These are phyloP conservation scores for Rutpela maculata DNA, from an alignment of 2,888 invertebrate species.

Conservation along the genomic window DNA sequence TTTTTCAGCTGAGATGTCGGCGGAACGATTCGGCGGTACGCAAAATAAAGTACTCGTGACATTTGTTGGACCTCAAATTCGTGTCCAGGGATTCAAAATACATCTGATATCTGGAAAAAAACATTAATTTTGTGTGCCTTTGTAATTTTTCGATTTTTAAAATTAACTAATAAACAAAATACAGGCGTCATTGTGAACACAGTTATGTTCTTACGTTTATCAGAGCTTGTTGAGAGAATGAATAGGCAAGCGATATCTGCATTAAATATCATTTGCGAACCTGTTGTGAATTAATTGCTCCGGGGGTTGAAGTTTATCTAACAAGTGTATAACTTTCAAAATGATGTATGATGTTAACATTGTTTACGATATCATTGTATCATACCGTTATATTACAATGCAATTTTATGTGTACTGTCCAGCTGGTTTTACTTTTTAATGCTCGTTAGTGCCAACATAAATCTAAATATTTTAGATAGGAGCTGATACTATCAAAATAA, in stretches of 20 bases:
- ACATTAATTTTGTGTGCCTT: no score
- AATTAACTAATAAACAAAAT: no score
- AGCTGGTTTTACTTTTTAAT: neutral
- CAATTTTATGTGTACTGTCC: constrained; percentile 10
- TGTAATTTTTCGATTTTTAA: no score
- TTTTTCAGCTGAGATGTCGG: no score
- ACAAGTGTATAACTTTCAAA: constrained; percentile 30
- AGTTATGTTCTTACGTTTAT: neutral
- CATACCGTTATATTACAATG: constrained; percentile 29
- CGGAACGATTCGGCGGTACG: no score
- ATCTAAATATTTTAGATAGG: constrained; percentile 6
- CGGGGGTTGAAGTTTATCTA: constrained; percentile 22
- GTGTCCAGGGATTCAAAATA: no score
- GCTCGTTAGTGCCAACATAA: constrained; percentile 13
- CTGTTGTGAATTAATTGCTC: constrained; percentile 23
- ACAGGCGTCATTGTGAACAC: neutral
- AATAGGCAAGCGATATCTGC: constrained; percentile 28
- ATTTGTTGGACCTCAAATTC: no score
- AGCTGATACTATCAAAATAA: constrained; percentile 1
- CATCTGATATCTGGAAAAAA: no score
- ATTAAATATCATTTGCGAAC: constrained; percentile 25
- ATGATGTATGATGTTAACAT: constrained; percentile 30
- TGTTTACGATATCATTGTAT: constrained; percentile 25
- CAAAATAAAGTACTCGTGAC: no score
- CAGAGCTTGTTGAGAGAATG: constrained; percentile 17